These are phyloP conservation scores for Platynereis dumerilii DNA, from an alignment of 2,888 invertebrate species.

Conservation along the genomic window DNA sequence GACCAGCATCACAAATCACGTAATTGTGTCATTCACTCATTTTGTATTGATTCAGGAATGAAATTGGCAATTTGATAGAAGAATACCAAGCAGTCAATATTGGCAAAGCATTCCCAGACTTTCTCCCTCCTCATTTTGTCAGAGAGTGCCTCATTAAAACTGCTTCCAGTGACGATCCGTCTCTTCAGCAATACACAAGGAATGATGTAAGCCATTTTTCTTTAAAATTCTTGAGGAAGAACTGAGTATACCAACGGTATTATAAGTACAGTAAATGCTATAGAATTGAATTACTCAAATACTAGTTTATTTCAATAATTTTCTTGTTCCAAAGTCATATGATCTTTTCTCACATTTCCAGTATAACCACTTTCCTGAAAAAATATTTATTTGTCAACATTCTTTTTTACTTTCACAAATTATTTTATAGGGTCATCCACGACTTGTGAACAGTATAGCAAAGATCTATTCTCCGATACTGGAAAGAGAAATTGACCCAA, in stretches of 20 bases:
- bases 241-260: too few relatives aligned
- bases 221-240: too few relatives aligned
- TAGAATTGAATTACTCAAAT: too few relatives aligned
- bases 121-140: slow-evolving; percentile 79
- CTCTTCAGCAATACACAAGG: slow-evolving; percentile 90
- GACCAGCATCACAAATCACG: too few relatives aligned
- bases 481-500: slow-evolving; percentile 78
- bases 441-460: slow-evolving; percentile 82
- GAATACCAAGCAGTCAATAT: slow-evolving; percentile 89
- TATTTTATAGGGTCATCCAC: slow-evolving; percentile 82
- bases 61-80: slow-evolving; percentile 82
- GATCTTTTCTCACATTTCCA: too few relatives aligned
- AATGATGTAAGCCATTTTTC: slow-evolving; percentile 79
- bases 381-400: too few relatives aligned
- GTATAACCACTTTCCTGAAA: too few relatives aligned
- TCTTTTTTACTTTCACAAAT: background rate
- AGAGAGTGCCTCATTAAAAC: slow-evolving; percentile 77
- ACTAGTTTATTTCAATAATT: too few relatives aligned
- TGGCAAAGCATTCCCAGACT: slow-evolving; percentile 94
- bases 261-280: too few relatives aligned
- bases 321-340: too few relatives aligned
- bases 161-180: slow-evolving; percentile 71
- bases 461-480: slow-evolving; percentile 84
- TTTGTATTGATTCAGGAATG: slow-evolving; percentile 90
- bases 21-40: too few relatives aligned